Percentiles rank a stretch among this genome's conserved stretches.
phyloP scores from a whole-genome alignment of 2,888 invertebrate genomes.

The Tinea trinotella region DNA sequence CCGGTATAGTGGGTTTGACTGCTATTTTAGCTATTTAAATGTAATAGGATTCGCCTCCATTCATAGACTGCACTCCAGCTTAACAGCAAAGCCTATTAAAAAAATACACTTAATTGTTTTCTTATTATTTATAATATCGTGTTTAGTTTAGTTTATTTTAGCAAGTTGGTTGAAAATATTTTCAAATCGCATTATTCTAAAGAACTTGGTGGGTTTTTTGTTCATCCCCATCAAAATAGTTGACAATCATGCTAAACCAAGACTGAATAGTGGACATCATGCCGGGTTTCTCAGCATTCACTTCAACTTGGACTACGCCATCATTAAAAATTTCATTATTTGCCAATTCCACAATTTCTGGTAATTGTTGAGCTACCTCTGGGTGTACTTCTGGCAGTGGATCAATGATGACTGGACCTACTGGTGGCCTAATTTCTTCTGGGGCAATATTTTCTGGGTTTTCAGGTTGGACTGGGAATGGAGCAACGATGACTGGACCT shows the following conservation, averaged over 20 bases:
- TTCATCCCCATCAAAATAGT: conserved; percentile 42
- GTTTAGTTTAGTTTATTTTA: too few relatives aligned
- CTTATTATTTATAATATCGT: too few relatives aligned
- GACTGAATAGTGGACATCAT: conserved; percentile 40
- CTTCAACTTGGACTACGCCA: conserved; percentile 39
- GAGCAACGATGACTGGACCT: conserved; percentile 11
- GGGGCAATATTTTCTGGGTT: conserved; percentile 11
- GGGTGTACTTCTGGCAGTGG: conserved; percentile 13
- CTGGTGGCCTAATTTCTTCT: background rate
- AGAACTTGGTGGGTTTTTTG: conserved; percentile 38
- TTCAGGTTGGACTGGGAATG: conserved; percentile 20
- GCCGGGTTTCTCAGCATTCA: conserved; percentile 38
- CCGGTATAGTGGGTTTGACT: too few relatives aligned
- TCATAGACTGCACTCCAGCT: too few relatives aligned
- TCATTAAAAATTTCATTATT: conserved; percentile 45
- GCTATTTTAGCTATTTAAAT: too few relatives aligned
- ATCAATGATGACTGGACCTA: too few relatives aligned
- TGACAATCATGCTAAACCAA: conserved; percentile 48
- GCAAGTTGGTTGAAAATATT: too few relatives aligned
- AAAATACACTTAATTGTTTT: too few relatives aligned
- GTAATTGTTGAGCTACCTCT: conserved; percentile 21
- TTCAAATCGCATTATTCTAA: background rate
- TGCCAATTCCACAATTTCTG: too few relatives aligned
- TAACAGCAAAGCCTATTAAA: too few relatives aligned
- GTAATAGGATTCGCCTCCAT: too few relatives aligned